Conservation (phyloP, 64 coral and sea anemone species). For the Porites lutea region DNA sequence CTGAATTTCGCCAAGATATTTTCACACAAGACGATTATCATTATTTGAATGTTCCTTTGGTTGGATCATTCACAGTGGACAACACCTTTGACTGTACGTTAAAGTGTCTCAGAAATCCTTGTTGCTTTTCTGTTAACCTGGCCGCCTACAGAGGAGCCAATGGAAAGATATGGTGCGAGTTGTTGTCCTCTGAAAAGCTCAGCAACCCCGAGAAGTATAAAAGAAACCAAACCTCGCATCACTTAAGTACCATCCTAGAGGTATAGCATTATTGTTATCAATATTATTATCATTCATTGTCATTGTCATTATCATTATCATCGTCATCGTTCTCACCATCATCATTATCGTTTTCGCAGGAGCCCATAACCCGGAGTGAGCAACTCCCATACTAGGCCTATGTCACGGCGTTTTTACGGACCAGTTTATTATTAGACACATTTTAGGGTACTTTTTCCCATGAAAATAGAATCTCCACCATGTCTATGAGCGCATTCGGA, state of each 20-base stretch:
- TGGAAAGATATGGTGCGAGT: not conserved
- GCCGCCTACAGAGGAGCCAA: not conserved
- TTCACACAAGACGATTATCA: not conserved
- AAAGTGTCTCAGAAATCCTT: not conserved
- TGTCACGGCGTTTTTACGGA: too few species aligned
- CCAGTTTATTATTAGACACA: too few species aligned
- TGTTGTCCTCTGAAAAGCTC: not conserved
- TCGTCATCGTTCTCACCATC: too few species aligned
- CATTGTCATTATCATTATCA: too few species aligned
- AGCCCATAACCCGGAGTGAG: too few species aligned
- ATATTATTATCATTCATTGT: too few species aligned
- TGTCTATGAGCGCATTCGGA: too few species aligned
- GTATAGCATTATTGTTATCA: too few species aligned
- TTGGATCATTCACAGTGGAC: not conserved
- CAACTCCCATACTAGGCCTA: too few species aligned
- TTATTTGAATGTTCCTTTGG: not conserved
- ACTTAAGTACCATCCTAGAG: not conserved
- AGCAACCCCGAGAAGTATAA: not conserved
- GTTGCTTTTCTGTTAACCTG: not conserved
- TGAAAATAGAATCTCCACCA: too few species aligned
- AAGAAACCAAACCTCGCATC: constrained; percentile 5
- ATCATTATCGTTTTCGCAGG: too few species aligned
- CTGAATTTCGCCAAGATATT: not conserved
- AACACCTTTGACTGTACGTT: not conserved
- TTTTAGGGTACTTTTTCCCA: too few species aligned